Evolutionary conservation across 1,140 invertebrate species (phyloP), one percentile per base, ranked within the genome.

Genomic region (Mylabris phalerata): DNA sequence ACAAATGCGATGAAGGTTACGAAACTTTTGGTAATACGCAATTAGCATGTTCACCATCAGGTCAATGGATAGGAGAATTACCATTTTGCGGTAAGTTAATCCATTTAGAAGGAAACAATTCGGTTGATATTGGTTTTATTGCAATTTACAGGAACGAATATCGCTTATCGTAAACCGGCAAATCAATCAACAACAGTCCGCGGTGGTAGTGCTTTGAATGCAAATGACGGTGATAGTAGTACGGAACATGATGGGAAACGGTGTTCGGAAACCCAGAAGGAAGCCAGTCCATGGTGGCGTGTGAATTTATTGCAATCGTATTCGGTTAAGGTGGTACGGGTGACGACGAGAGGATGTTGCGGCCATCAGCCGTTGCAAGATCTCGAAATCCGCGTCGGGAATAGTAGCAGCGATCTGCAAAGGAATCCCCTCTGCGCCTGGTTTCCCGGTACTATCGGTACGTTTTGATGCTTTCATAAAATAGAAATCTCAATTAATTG

Each of bases 361-460:
- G 86, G 90, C 66, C 89, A 93, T 68, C 88, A 92, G 68, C 90
- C 90, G n/a, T 77, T 94, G 26, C 88, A 93, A 73, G 92, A 95
- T 73, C 77, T 95, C 45, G 92, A 95, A 77, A 93, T 95, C 57
- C 78, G 92, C 40, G 91, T 95, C 4, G 92, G 92, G 24, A 94
- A 95, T 71, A 94, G 90, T 72, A 92, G 89, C 50, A 80, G 80
- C 2, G 89, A 92, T 65, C 74, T 93, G 40, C 89, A 92, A 70
- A 80, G 88, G 45, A 95, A 95, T 78, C 89, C 91, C 39, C 75
- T 95, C 1, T 95, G 92, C 69, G 90, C 92, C 9, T 95, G 93
- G 92, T 92, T 91, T 75, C 91, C 92, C 0, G 91, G 90, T 50
- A 92, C 90, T n/a, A 84, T 93, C 45, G 88, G 89, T 91, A 75